Conservation (phyloP, 1,140 invertebrate species). For the Phenacoccus solenopsis region DNA sequence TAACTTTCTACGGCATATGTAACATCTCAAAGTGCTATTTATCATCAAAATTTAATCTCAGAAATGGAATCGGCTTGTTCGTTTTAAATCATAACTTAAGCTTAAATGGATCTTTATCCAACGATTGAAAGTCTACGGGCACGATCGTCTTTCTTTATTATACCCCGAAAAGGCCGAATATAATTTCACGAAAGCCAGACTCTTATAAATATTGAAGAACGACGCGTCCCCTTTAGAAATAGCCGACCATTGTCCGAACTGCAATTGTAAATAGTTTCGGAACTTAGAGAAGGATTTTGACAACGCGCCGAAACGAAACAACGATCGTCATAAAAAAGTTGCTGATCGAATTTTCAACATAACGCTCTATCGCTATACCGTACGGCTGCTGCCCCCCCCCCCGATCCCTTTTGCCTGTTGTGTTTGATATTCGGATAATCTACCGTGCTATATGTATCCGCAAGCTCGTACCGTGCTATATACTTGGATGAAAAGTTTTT, state of each 20-base stretch:
- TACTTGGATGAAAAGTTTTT: neutral
- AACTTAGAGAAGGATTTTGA: neutral
- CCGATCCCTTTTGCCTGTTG: too few species aligned
- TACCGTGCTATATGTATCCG: too few species aligned
- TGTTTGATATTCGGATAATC: too few species aligned
- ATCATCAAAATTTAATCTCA: conserved; percentile 17
- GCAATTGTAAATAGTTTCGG: too few species aligned
- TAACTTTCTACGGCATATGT: conserved; percentile 12
- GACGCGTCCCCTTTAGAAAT: neutral
- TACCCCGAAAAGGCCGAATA: neutral
- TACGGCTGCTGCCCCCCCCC: neutral
- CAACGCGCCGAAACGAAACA: neutral
- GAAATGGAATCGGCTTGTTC: conserved; percentile 17
- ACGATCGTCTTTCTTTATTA: neutral
- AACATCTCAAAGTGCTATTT: conserved; percentile 16
- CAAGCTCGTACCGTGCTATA: neutral
- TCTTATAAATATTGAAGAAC: neutral
- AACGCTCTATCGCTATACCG: neutral
- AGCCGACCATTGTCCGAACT: neutral
- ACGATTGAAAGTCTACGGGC: conserved; percentile 9
- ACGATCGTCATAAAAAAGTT: neutral
- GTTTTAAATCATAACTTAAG: conserved; percentile 17
- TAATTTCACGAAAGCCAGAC: neutral
- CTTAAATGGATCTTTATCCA: conserved; percentile 11
- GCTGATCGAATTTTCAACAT: too few species aligned